Base-by-base conservation (phyloP, 2,797 vertebrate genomes). In the Synaphobranchus kaupii region DNA sequence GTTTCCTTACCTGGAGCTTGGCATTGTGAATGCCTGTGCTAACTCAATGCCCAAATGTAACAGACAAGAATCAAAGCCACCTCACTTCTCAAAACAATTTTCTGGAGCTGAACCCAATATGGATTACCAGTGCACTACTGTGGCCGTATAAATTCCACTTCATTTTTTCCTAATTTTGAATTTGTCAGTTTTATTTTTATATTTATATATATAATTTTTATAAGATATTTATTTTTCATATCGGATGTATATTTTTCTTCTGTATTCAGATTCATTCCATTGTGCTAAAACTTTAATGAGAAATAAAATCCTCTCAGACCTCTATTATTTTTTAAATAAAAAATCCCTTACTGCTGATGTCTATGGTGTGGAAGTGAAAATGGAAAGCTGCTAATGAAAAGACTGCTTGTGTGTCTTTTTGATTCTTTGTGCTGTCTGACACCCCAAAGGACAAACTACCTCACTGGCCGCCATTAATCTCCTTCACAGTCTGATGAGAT, bases 111-210 rank as follows among this genome's bases (percentile, higher is more conserved):
- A 28, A 15, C 83, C 71, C 71, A 84, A 89, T 89, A 88, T 68
- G 85, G 82, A 83, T 88, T 90, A 91, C 89, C 88, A 63, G 80
- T 80, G 86, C 73, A 54, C 73, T 86, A 54, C 86, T 84, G 86
- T 73, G 87, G 48, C 71, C 83, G 78, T 63, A 68, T n/a, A 68
- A 68, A n/a, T n/a, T 28, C 8, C 3, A n/a, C n/a, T 68, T 68
- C 25, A n/a, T 68, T 28, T 68, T 68, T 68, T 10, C n/a, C 25
- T 68, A 25, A 68, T 68, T n/a, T 68, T 68, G 63, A 1, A 68
- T 66, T 66, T 68, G 25, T 68, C 63, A 68, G n/a, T 68, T 68
- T 68, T 68, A 68, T 68, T 68, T 68, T n/a, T n/a, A n/a, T n/a
- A n/a, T n/a, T n/a, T n/a, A n/a, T n/a, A n/a, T n/a, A n/a, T n/a